These are phyloP conservation scores for Myoxocephalus aenaeus DNA, from an alignment of 2,797 vertebrate species.

Conservation along the genomic window DNA sequence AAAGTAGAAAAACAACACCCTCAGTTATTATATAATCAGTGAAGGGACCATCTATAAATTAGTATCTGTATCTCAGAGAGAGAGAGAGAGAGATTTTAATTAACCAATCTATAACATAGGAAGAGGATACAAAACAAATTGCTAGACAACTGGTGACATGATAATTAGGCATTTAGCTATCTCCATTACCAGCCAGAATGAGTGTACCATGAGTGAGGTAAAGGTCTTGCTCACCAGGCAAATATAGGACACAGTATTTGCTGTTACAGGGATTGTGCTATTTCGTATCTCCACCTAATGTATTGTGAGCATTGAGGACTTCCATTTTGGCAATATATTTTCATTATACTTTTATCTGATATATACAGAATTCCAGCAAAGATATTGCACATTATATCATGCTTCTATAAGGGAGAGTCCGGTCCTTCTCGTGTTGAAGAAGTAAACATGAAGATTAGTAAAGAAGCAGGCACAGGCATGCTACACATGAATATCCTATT, in stretches of 20 bases:
- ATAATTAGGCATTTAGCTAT: constrained; percentile 43
- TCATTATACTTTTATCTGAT: background rate
- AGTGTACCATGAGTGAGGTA: background rate
- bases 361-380: background rate
- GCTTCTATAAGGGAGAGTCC: background rate
- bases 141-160: constrained; percentile 28
- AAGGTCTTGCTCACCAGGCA: constrained; percentile 19
- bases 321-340: background rate
- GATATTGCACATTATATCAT: background rate
- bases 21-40: constrained; percentile 65
- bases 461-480: background rate
- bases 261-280: background rate
- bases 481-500: background rate
- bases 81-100: constrained; percentile 46
- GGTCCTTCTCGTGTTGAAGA: background rate
- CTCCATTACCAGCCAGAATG: constrained; percentile 22
- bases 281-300: background rate
- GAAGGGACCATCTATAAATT: constrained; percentile 26
- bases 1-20: constrained; percentile 79
- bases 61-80: constrained; percentile 25
- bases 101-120: constrained; percentile 46
- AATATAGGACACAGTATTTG: constrained; percentile 16
- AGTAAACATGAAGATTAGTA: background rate
- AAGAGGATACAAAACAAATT: constrained; percentile 14
- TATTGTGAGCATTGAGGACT: background rate